Evolutionary conservation across 2,888 invertebrate genomes (phyloP).

Genomic region (Adelognathus sp.): DNA sequence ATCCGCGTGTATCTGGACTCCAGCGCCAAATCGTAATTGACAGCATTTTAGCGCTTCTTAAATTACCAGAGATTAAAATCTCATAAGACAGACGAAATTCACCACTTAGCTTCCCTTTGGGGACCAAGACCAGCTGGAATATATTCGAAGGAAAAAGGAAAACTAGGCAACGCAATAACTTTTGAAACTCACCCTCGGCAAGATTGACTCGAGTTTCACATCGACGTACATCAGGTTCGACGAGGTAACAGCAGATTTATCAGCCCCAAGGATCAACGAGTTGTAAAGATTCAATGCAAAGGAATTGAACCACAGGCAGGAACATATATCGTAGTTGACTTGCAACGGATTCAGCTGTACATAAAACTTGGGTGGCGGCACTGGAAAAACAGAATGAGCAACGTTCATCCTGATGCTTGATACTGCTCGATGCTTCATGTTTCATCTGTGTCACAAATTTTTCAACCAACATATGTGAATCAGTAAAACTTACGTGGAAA

Average conservation of each 20-base stretch:
- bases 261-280: slow-evolving; percentile 84
- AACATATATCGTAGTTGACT: slow-evolving; percentile 92
- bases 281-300: slow-evolving; percentile 94
- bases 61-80: too few relatives aligned
- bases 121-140: too few relatives aligned
- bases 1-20: too few relatives aligned
- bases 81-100: too few relatives aligned
- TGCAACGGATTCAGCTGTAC: slow-evolving; percentile 95
- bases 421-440: too few relatives aligned
- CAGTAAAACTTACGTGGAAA: slow-evolving; percentile 88
- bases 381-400: slow-evolving; percentile 81
- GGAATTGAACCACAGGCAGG: slow-evolving; percentile 96
- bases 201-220: slow-evolving; percentile 94
- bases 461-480: slow-evolving; percentile 15
- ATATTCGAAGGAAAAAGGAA: too few relatives aligned
- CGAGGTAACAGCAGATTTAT: slow-evolving; percentile 69
- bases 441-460: slow-evolving; percentile 22
- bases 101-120: too few relatives aligned
- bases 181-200: slow-evolving; percentile 89
- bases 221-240: slow-evolving; percentile 87
- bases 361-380: slow-evolving; percentile 96
- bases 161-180: slow-evolving; percentile 2
- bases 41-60: too few relatives aligned
- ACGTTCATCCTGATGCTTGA: too few relatives aligned
- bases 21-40: too few relatives aligned